A percentile compares a stretch with the other conserved stretches of the same genome.
Conservation (phyloP, 2,888 invertebrate genomes). For the Dicyrtoma fusca region DNA sequence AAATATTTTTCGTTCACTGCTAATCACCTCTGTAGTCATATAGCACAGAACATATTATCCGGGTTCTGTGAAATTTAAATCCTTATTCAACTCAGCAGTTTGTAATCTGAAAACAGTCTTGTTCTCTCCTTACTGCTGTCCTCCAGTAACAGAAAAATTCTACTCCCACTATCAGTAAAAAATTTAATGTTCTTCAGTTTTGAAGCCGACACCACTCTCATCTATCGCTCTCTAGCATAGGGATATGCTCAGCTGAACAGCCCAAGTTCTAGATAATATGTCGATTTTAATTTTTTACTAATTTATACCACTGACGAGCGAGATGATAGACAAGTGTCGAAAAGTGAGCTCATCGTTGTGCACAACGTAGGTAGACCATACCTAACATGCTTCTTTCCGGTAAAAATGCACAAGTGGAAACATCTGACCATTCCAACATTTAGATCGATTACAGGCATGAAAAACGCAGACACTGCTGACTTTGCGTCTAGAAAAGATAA, state of each 20-base stretch:
- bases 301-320: too few species aligned
- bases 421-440: background rate
- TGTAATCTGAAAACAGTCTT: background rate
- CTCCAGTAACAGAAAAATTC: too few species aligned
- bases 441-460: background rate
- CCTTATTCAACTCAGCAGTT: constrained; percentile 2
- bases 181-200: too few species aligned
- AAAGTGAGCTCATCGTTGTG: background rate
- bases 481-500: constrained; percentile 38
- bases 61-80: constrained; percentile 9
- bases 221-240: too few species aligned
- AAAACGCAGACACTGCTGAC: constrained; percentile 34
- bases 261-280: too few species aligned
- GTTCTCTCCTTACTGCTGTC: background rate
- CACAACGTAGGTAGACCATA: background rate
- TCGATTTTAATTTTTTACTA: too few species aligned
- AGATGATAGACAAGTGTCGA: too few species aligned
- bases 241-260: too few species aligned
- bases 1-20: constrained; percentile 4
- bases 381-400: background rate
- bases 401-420: constrained; percentile 9
- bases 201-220: too few species aligned
- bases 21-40: background rate
- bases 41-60: background rate
- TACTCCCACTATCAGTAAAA: too few species aligned